Conservation (phyloP, 1,140 invertebrate genomes). For the Drosophila kikkawai region DNA sequence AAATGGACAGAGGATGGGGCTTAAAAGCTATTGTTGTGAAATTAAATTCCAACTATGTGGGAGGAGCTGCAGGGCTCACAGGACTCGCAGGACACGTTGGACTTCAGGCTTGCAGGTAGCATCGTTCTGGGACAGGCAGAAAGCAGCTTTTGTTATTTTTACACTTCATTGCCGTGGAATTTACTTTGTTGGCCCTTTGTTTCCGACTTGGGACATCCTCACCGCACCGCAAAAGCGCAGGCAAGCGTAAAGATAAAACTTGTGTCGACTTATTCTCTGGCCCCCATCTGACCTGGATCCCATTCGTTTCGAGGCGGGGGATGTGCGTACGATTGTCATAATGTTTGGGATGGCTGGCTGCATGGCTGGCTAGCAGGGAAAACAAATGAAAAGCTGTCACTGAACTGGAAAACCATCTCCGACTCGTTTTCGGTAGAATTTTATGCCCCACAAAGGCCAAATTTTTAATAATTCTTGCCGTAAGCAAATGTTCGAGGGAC, state of each 20-base stretch:
- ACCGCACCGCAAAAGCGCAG: conserved; percentile 50
- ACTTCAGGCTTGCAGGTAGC: conserved; percentile 19
- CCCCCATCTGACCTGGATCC: conserved; percentile 18
- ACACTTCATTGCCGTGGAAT: conserved; percentile 69
- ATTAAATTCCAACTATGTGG: conserved; percentile 65
- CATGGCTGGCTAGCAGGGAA: conserved; percentile 21
- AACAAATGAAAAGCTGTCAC: conserved; percentile 58
- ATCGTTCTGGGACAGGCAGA: conserved; percentile 24
- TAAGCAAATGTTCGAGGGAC: conserved; percentile 43
- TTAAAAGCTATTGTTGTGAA: conserved; percentile 62
- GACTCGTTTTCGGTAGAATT: conserved; percentile 36
- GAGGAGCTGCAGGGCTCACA: conserved; percentile 21
- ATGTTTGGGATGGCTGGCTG: conserved; percentile 21
- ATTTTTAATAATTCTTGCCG: conserved; percentile 56
- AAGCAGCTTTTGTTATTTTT: conserved; percentile 69
- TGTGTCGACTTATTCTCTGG: conserved; percentile 47
- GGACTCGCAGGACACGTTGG: conserved; percentile 8
- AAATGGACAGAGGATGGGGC: neutral
- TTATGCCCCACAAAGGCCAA: conserved; percentile 57
- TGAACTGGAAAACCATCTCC: conserved; percentile 64
- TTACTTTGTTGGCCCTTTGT: conserved; percentile 66
- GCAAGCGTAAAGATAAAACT: conserved; percentile 69
- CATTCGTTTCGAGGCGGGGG: conserved; percentile 18
- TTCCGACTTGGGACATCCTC: conserved; percentile 45
- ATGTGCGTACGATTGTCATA: conserved; percentile 49